Base-by-base conservation (phyloP, 35 echinoderm and acorn worm species). In the Diadema setosum region DNA sequence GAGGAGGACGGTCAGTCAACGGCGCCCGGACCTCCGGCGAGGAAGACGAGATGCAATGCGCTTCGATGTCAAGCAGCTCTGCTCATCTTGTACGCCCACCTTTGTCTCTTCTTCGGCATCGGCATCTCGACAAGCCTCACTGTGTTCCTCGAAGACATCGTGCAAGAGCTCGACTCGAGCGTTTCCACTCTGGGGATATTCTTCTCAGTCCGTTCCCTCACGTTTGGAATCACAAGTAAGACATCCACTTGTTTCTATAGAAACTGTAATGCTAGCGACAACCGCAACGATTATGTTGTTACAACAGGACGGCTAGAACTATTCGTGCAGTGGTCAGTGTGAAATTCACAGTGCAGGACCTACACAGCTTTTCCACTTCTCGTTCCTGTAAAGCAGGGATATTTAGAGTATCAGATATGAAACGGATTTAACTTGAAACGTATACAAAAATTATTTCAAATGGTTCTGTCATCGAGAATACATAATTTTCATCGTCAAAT, bases 41-140 rank as follows among this genome's bases (percentile, higher is more conserved):
- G 63, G 37, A 5, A 16, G 63, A n/a, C 25, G 26, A 15, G 27
- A 67, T 67, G 63, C 27, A 2, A 34, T 0, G 16, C 0, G 40
- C 11, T 39, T 33, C 16, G 73, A 78, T 78, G 73, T 21, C 7
- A 6, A 5, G n/a, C 11, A 5, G 73, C 40, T 32, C 30, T 78
- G 11, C 37, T 78, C 15, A 41, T 78, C 14, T 6, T 78, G 1
- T 78, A 78, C 37, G 73, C 73, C 3, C 73, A 78, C 44, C 73
- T 78, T 15, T 78, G 73, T 78, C 73, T 78, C 37, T 78, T 78
- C 73, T 78, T 78, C 44, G 73, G 73, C 15, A 78, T 78, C 37
- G 73, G 73, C 7, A 78, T 78, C 29, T 78, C 73, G 11, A 78
- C 73, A n/a, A 78, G 73, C 40, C 40, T 78, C 14, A 78, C 73